Evolutionary conservation across 2,113 vertebrate genomes (phyloP), one percentile per base, ranked within the genome.

Genomic region (Hiodon tergisus): DNA sequence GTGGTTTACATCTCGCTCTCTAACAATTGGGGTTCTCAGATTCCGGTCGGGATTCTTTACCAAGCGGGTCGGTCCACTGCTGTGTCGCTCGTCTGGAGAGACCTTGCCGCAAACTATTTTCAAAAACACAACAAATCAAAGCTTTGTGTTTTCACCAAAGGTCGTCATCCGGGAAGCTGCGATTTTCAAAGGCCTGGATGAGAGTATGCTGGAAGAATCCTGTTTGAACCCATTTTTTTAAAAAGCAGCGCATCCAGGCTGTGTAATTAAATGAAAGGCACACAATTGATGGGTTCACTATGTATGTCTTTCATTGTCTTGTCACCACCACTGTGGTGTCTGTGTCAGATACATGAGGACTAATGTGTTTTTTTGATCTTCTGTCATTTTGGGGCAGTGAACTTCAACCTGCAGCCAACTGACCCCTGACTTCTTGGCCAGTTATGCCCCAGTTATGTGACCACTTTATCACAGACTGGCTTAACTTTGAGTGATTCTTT

Each of bases 101-200:
- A 14, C 57, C 67, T 31, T 31, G 63, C 79, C 79, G 83, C 82
- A 87, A 89, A 90, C 88, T 87, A 86, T 82, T 87, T 87, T 83
- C 84, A 90, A 86, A 80, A 89, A 85, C 85, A 85, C 82, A 79
- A 81, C 79, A 88, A 89, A 88, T 88, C 82, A 90, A 91, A 88
- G 82, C 85, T 82, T 88, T 85, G 87, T 85, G 85, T 85, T 81
- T 82, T 11, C 75, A 82, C 77, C 76, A 77, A 80, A 84, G 85
- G 84, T 88, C 85, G 86, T 77, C 83, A 86, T 87, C 84, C 86
- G 82, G 84, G 87, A 87, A 76, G 54, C 75, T 79, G 82, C 50
- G 79, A 80, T 83, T 88, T 86, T 82, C 82, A 83, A 81, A 86
- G 80, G 76, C 80, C 83, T 80, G 77, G 85, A 78, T 80, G 79